A percentile compares a stretch with the other conserved stretches of the same genome.
These are phyloP conservation scores for Ridgeia piscesae DNA, from an alignment of 1,140 invertebrate genomes.

Conservation along the genomic window DNA sequence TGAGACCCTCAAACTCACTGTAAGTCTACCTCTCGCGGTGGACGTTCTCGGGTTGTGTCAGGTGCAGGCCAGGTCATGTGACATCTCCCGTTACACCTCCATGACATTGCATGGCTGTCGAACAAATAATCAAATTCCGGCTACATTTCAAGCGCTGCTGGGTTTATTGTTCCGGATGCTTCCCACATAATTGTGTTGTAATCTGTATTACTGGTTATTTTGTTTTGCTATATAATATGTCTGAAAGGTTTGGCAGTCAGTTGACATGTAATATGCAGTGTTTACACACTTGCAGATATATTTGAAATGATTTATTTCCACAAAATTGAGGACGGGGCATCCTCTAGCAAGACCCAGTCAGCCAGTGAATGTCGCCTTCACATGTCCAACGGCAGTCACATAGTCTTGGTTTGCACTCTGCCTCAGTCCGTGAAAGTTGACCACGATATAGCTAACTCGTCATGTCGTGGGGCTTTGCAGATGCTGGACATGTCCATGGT, in stretches of 20 bases:
- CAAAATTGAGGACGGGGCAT: background rate
- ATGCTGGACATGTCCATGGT: background rate
- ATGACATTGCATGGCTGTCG: background rate
- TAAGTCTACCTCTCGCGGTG: constrained; percentile 35
- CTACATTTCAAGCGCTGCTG: too few species aligned
- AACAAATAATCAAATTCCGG: background rate
- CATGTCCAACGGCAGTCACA: background rate
- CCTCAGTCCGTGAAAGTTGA: background rate
- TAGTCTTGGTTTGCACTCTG: background rate
- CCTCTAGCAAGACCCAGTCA: background rate
- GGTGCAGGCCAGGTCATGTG: background rate
- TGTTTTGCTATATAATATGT: background rate
- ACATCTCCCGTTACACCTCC: background rate
- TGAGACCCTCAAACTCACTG: constrained; percentile 48
- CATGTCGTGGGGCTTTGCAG: background rate
- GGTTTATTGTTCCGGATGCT: too few species aligned
- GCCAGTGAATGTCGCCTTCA: background rate
- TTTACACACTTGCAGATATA: background rate
- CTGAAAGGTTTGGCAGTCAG: background rate
- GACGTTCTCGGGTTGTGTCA: background rate
- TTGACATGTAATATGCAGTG: background rate
- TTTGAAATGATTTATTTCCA: background rate
- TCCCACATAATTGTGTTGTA: too few species aligned
- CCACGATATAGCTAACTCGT: background rate
- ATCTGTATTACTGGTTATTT: too few species aligned